These are phyloP conservation scores for Hemitrygon akajei DNA, from an alignment of 2,797 vertebrate genomes.

Conservation along the genomic window DNA sequence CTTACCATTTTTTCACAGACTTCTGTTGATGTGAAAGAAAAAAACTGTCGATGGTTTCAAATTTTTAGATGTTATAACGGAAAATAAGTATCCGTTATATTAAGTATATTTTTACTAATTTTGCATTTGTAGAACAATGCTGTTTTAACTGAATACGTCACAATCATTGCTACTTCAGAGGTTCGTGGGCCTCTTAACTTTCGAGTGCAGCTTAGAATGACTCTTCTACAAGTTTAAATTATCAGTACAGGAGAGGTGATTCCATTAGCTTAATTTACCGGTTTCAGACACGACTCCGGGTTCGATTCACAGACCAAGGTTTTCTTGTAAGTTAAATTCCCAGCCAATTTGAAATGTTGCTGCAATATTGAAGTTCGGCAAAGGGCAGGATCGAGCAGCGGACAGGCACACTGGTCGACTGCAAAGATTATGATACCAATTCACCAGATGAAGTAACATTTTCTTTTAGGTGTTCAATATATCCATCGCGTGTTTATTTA, in stretches of 20 bases:
- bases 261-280: not conserved
- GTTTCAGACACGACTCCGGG: not conserved
- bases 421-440: not conserved
- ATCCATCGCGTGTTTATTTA: slow-evolving; percentile 12
- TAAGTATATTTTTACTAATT: not conserved
- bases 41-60: not conserved
- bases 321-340: not conserved
- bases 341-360: not conserved
- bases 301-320: no score
- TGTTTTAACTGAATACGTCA: not conserved
- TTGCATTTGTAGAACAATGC: not conserved
- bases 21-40: not conserved
- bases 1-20: not conserved
- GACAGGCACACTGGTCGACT: not conserved
- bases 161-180: not conserved
- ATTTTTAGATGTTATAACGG: not conserved
- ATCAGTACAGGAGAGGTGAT: not conserved
- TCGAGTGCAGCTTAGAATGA: not conserved
- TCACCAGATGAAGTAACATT: not conserved
- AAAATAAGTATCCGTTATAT: no score
- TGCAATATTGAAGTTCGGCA: not conserved
- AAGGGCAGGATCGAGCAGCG: not conserved
- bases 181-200: not conserved
- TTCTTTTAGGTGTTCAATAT: not conserved
- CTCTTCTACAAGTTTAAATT: not conserved